phyloP scores from a whole-genome alignment of 2,888 invertebrate species.

The Zelleria hepariella region DNA sequence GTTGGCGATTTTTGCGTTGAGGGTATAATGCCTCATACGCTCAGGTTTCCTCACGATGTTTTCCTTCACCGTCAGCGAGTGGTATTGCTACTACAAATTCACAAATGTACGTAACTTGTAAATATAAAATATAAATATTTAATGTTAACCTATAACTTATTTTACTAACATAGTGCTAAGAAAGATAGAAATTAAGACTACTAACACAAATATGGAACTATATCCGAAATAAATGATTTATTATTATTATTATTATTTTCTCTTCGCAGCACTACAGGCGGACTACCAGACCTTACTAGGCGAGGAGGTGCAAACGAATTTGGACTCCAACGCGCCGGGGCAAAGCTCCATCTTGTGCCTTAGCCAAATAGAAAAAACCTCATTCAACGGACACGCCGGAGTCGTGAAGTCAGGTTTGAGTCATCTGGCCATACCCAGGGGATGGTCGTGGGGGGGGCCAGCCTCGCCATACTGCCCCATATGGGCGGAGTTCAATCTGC shows the following conservation, averaged over 20 bases:
- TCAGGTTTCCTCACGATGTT: too few species aligned
- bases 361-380: slow-evolving; percentile 31
- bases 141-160: too few species aligned
- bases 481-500: slow-evolving; percentile 77
- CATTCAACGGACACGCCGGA: slow-evolving; percentile 70
- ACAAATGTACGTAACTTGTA: not conserved
- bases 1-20: too few species aligned
- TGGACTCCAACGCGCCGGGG: slow-evolving; percentile 39
- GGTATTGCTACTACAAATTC: not conserved
- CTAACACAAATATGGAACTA: too few species aligned
- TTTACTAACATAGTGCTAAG: too few species aligned
- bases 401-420: slow-evolving; percentile 79
- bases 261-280: slow-evolving; percentile 41
- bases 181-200: too few species aligned
- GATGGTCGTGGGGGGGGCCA: slow-evolving; percentile 87
- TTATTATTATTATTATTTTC: not conserved
- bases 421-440: slow-evolving; percentile 85
- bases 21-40: too few species aligned
- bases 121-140: not conserved
- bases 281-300: slow-evolving; percentile 41
- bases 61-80: too few species aligned
- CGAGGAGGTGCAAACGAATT: slow-evolving; percentile 41
- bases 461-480: slow-evolving; percentile 82
- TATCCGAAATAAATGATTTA: too few species aligned
- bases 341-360: slow-evolving; percentile 43